Conservation (phyloP, 2,888 invertebrate species). For the Andrena flavipes region DNA sequence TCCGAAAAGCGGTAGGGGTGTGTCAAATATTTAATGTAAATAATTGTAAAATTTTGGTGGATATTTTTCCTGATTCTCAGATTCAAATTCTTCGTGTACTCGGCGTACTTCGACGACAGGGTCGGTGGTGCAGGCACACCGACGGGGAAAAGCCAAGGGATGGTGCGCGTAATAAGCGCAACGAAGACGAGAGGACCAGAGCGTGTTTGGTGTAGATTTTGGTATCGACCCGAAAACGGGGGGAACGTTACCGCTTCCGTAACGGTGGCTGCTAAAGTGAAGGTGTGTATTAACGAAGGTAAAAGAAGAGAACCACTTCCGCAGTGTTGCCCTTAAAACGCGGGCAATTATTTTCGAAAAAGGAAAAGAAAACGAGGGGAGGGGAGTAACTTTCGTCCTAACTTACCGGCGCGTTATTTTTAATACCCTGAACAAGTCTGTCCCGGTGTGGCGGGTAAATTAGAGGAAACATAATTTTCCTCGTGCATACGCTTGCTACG, state of each 20-base stretch:
- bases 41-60: neutral
- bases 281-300: slow-evolving; percentile 85
- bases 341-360: neutral
- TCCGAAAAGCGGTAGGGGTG: too few relatives aligned
- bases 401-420: neutral
- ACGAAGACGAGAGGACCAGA: slow-evolving; percentile 95
- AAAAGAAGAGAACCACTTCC: slow-evolving; percentile 10
- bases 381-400: neutral
- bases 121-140: slow-evolving; percentile 71
- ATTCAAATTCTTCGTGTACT: slow-evolving; percentile 96
- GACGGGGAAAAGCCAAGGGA: slow-evolving; percentile 86
- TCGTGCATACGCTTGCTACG: neutral
- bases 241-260: slow-evolving; percentile 85
- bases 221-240: slow-evolving; percentile 87
- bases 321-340: neutral
- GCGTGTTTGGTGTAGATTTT: slow-evolving; percentile 92
- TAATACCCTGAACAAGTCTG: neutral
- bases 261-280: slow-evolving; percentile 91
- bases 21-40: too few relatives aligned
- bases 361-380: neutral
- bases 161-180: slow-evolving; percentile 93
- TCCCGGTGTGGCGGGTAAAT: neutral
- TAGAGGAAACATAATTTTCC: slow-evolving; percentile 12
- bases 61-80: slow-evolving; percentile 83
- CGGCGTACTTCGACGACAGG: slow-evolving; percentile 94